Evolutionary conservation across 1,140 invertebrate genomes (phyloP), one percentile per base, ranked within the genome.

Genomic region (Drosophila ohnishii): DNA sequence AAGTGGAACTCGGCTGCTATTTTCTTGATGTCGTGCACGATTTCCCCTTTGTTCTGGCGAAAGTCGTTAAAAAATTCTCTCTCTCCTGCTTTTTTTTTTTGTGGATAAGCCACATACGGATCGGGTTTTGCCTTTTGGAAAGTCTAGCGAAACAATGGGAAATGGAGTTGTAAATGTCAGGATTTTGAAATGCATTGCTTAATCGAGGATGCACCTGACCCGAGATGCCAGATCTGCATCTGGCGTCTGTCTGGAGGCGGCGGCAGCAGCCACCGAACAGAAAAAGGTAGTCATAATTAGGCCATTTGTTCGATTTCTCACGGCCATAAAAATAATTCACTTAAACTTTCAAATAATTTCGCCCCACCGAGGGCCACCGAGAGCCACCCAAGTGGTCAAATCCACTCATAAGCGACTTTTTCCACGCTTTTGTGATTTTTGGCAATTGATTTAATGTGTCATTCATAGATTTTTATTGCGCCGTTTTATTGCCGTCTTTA

Each of bases 391-490:
- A 60, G 48, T 65, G 62, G 73, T 44, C 62, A 77, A 86, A 88
- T 88, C 84, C 73, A 84, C 83, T 88, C 77, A 88, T 84, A 76
- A 78, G 71, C 69, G 66, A 76, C 80, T 76, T 79, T 86, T 79
- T 80, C 65, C 60, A 66, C 59, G 85, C 75, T 80, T 88, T 90
- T 86, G 78, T 90, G 86, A 89, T 89, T 89, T 91, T 91, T 86
- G 88, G 90, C 90, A 90, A 91, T 91, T 91, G 90, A 91, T 91
- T 91, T 91, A 91, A 91, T 91, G 90, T 90, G 90, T 91, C 90
- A 91, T 91, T 91, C 90, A 91, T 90, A 91, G 90, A 90, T 90
- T 91, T 91, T 91, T 91, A 91, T 91, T 89, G 84, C 90, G 75
- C 57, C 77, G 74, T 91, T 91, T 91, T 91, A 91, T 91, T 90